A percentile compares a stretch with the other conserved stretches of the same genome.
Conservation (phyloP, 2,888 invertebrate genomes). For the Palloptera scutellata region DNA sequence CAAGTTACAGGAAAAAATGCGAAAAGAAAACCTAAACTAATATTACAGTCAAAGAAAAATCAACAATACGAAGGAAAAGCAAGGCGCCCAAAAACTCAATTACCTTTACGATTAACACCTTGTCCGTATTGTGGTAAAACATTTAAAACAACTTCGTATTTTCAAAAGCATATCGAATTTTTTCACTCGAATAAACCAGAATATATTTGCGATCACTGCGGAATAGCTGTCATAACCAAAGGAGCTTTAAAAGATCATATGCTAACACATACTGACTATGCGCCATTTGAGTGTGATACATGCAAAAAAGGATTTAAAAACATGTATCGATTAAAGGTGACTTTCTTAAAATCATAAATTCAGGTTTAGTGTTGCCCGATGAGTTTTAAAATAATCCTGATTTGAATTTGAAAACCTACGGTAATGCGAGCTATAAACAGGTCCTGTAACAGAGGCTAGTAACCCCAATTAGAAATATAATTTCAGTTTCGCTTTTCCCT, state of each 20-base stretch:
- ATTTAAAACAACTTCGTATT: constrained; percentile 44
- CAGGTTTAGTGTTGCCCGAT: too few species aligned
- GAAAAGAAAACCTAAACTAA: too few species aligned
- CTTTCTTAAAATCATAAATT: background rate
- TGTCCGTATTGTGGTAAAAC: constrained; percentile 55
- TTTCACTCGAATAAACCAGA: constrained; percentile 61
- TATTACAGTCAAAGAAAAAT: too few species aligned
- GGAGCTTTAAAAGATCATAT: constrained; percentile 65
- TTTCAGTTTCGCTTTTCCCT: too few species aligned
- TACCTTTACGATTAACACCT: constrained; percentile 28
- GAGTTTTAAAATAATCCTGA: too few species aligned
- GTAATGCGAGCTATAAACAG: too few species aligned
- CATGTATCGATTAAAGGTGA: constrained; percentile 42
- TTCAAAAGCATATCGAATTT: constrained; percentile 50
- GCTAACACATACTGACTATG: constrained; percentile 64
- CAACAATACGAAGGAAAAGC: too few species aligned
- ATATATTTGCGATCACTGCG: constrained; percentile 66
- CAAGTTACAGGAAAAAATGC: too few species aligned
- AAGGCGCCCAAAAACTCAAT: too few species aligned
- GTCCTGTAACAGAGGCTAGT: too few species aligned
- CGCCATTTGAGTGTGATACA: constrained; percentile 49
- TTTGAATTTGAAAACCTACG: too few species aligned
- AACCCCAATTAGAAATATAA: too few species aligned
- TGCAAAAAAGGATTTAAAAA: constrained; percentile 61
- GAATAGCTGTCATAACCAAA: constrained; percentile 63